Evolutionary conservation across 2,113 vertebrate species (phyloP).

Genomic region (Eulemur macaco): DNA sequence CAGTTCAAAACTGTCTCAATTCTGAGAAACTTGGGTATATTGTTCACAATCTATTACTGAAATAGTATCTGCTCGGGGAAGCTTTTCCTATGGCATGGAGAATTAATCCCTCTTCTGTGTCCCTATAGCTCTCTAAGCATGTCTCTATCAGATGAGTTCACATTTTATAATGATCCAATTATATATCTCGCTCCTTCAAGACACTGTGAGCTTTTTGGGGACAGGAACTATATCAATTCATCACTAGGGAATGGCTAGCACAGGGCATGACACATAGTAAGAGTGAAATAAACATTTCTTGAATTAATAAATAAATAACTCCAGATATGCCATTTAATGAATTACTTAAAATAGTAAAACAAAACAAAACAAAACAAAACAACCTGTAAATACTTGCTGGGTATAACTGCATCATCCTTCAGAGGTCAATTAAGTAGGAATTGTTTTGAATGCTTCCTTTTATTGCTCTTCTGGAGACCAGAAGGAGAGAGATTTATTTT

Average conservation of each 20-base stretch:
- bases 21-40: neutral
- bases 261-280: neutral
- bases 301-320: slow-evolving; percentile 36
- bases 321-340: neutral
- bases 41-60: neutral
- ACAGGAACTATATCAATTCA: neutral
- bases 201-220: neutral
- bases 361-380: slow-evolving; percentile 4
- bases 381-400: neutral
- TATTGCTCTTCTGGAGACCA: neutral
- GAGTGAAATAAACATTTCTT: neutral
- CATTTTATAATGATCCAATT: neutral
- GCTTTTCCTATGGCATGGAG: neutral
- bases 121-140: neutral
- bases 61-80: neutral
- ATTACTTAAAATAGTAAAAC: slow-evolving; percentile 50
- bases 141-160: neutral
- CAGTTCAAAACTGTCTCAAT: neutral
- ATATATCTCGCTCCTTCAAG: neutral
- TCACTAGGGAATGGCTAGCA: neutral
- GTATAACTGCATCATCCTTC: neutral
- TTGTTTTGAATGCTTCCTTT: neutral
- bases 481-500: neutral
- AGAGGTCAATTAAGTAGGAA: slow-evolving; percentile 21
- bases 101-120: neutral